Conservation (phyloP, 2,797 vertebrate genomes). For the Macroramphosus scolopax region DNA sequence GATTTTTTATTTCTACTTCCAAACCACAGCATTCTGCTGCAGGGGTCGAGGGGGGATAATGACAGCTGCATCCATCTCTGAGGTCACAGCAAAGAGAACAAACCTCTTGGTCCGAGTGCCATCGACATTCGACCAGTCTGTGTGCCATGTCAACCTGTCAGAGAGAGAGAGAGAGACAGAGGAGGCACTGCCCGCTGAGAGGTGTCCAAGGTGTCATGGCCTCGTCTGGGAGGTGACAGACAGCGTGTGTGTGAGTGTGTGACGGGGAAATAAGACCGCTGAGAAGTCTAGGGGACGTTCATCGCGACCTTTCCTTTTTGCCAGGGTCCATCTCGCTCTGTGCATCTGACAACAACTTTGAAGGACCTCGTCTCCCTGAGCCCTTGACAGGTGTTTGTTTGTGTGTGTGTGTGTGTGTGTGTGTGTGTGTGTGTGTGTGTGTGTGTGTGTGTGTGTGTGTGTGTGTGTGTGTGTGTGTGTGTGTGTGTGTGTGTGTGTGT, state of each 20-base stretch:
- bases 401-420: conserved; percentile 14
- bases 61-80: conserved; percentile 45
- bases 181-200: conserved; percentile 53
- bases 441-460: no score
- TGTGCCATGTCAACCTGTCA: conserved; percentile 65
- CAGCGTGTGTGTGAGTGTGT: conserved; percentile 68
- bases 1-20: conserved; percentile 37
- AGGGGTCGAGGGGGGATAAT: conserved; percentile 32
- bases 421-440: conserved; percentile 3
- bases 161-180: conserved; percentile 31
- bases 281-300: conserved; percentile 65
- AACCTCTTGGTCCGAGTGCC: conserved; percentile 52
- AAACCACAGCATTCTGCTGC: conserved; percentile 19
- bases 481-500: conserved; percentile 8
- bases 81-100: conserved; percentile 62
- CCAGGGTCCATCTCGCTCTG: conserved; percentile 54
- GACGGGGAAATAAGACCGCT: conserved; percentile 66
- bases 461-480: conserved; percentile 19
- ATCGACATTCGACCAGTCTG: conserved; percentile 44
- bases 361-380: conserved; percentile 43
- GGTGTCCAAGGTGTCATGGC: conserved; percentile 68
- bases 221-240: conserved; percentile 66
- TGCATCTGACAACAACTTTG: conserved; percentile 66
- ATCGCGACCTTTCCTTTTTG: conserved; percentile 71
- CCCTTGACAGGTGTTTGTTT: conserved; percentile 52